Base-by-base conservation (phyloP, 2,888 invertebrate species). In the Sarcophaga carnaria region DNA sequence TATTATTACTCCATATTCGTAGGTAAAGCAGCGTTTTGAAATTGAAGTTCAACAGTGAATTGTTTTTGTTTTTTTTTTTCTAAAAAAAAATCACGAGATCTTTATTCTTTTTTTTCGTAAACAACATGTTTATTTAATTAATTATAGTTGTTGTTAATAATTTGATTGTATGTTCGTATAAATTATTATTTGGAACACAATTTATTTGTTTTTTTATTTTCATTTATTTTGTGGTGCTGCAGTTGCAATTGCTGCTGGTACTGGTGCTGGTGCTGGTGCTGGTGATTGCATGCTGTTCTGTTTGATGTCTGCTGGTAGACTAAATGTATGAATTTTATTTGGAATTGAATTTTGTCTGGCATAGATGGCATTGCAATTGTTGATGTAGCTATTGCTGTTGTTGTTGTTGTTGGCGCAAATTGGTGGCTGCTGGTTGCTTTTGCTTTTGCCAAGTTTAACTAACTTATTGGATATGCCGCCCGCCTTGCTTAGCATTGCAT, bases 281-380 rank as follows among this genome's bases (percentile, higher is more conserved):
- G 59, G 1, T 59, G 14, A 17, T 76, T 81, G 77, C 86, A 83
- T 81, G 66, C 74, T 47, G 17, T 54, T 54, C 54, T 17, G 83
- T 78, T 84, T 81, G 78, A 75, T 54, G 83, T 79, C 87, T 87
- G 78, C 45, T 75, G 78, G 78, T 75, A 81, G 81, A 87, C 87
- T 87, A 79, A 86, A 76, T 79, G 75, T 60, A 76, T 83, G 80
- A 74, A 69, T 80, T 86, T 54, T 77, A 63, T 22, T 20, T 82
- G 72, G 74, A 27, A 22, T 83, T 77, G 37, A 37, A 37, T 37
- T 37, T 37, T 37, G 37, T 37, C 37, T 37, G 37, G 37, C 37
- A 37, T 37, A 37, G 37, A 37, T 37, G 8, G 37, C 37, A 37
- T 37, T 37, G 37, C 37, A 10, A 37, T 37, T 37, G 8, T 37